These are phyloP conservation scores for Dendrocincla tyrannina DNA, from an alignment of 2,797 vertebrate species.

Conservation along the genomic window DNA sequence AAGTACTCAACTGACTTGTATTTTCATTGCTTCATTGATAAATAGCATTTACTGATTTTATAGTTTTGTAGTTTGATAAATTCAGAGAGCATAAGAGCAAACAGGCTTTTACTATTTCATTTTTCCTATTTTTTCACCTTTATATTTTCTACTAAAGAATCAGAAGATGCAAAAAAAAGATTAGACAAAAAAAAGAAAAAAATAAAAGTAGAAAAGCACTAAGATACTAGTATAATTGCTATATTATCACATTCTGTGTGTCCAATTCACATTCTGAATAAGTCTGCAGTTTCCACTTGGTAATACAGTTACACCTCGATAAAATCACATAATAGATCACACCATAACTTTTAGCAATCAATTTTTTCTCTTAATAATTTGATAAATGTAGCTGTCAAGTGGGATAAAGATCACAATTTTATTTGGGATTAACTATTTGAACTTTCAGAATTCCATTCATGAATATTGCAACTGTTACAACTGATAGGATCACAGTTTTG, in stretches of 20 bases:
- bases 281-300: slow-evolving; percentile 60
- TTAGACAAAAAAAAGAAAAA: neutral
- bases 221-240: slow-evolving; percentile 2
- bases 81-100: neutral
- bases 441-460: slow-evolving; percentile 71
- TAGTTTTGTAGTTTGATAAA: slow-evolving; percentile 2
- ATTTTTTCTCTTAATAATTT: slow-evolving; percentile 77
- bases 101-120: neutral
- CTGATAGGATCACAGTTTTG: slow-evolving; percentile 55
- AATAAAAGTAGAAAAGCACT: neutral
- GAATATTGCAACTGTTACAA: slow-evolving; percentile 59
- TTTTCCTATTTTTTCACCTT: neutral
- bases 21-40: slow-evolving; percentile 8
- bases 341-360: slow-evolving; percentile 73
- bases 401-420: slow-evolving; percentile 77
- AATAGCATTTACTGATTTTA: neutral
- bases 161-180: neutral
- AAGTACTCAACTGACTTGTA: neutral
- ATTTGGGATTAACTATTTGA: slow-evolving; percentile 69
- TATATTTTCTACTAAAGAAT: neutral
- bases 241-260: slow-evolving; percentile 42
- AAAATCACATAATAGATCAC: slow-evolving; percentile 74
- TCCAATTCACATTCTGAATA: slow-evolving; percentile 71
- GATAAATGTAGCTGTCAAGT: slow-evolving; percentile 77
- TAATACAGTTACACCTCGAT: slow-evolving; percentile 69